These are phyloP conservation scores for Anabas testudineus DNA, from an alignment of 2,797 vertebrate genomes.

Conservation along the genomic window DNA sequence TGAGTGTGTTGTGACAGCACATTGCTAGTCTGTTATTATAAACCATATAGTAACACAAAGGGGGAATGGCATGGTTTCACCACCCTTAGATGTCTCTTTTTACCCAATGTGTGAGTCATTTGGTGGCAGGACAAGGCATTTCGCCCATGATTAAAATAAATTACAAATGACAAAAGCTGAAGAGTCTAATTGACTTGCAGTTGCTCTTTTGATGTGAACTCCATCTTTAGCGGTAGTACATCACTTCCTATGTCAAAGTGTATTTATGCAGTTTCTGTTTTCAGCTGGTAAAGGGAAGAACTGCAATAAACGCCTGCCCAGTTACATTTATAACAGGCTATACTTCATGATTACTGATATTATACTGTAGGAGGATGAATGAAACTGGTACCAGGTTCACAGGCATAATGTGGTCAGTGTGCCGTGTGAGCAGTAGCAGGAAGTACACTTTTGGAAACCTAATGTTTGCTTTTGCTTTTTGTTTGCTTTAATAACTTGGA, in stretches of 20 bases:
- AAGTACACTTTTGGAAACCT: conserved; percentile 23
- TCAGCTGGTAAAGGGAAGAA: neutral
- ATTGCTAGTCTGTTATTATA: conserved; percentile 58
- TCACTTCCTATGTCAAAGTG: neutral
- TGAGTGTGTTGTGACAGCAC: conserved; percentile 72
- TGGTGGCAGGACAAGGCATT: conserved; percentile 3
- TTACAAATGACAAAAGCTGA: neutral
- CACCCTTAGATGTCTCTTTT: conserved; percentile 34
- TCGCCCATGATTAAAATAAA: conserved; percentile 11
- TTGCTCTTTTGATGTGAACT: neutral
- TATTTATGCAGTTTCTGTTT: neutral
- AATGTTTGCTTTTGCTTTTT: neutral
- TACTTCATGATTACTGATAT: neutral
- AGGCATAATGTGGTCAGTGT: neutral
- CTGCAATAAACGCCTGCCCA: neutral
- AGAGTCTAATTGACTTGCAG: neutral
- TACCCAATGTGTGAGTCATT: neutral
- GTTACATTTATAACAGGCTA: neutral
- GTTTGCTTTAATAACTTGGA: neutral
- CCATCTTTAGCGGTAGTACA: neutral
- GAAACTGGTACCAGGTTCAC: neutral
- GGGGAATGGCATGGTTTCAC: conserved; percentile 33
- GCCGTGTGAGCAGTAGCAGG: conserved; percentile 27
- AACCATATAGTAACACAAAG: conserved; percentile 49
- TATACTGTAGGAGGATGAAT: neutral